Evolutionary conservation across 2,797 vertebrate genomes (phyloP), one percentile per base, ranked within the genome.

Genomic region (Halcyon leucocephala): DNA sequence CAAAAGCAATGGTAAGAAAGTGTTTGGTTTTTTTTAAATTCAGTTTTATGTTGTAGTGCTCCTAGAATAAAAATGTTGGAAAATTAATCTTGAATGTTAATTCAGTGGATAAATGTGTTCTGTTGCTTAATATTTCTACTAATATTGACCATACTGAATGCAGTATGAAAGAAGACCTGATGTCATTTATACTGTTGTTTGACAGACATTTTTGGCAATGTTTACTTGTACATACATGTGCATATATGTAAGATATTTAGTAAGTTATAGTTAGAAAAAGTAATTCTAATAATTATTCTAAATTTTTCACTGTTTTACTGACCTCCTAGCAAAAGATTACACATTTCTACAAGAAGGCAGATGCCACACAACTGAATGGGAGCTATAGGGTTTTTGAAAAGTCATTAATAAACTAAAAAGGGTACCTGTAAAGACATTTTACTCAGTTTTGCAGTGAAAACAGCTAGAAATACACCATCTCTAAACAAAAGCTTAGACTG

Each of bases 1-100:
- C 97, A 79, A 97, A 98, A 77, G 94, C 70, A 20, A 95, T 98
- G 98, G 98, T 98, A 98, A 98, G 98, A 94, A 66, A 86, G 16
- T 76, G 14, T 72, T 24, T 42, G 24, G 0, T 2, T 12, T 35
- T 35, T 60, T 69, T 85, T n/a, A 4, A 65, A 69, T 77, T 73
- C 12, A 26, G 5, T 57, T 91, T 91, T 88, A 29, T 87, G 3
- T 64, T 64, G n/a, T 35, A 62, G 5, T 46, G 21, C 8, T 70
- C 4, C 8, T 71, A 60, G 61, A 78, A 78, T 17, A 60, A 58
- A 86, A 71, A 49, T 25, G 14, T 58, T 88, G 21, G 15, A 35
- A 83, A 84, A 74, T 33, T 82, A 55, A 46, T 70, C 91, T 85
- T 77, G 6, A 62, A 58, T 46, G 14, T 67, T 55, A 84, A 80